Conservation (phyloP, 2,888 invertebrate species). For the Tipula helvola region DNA sequence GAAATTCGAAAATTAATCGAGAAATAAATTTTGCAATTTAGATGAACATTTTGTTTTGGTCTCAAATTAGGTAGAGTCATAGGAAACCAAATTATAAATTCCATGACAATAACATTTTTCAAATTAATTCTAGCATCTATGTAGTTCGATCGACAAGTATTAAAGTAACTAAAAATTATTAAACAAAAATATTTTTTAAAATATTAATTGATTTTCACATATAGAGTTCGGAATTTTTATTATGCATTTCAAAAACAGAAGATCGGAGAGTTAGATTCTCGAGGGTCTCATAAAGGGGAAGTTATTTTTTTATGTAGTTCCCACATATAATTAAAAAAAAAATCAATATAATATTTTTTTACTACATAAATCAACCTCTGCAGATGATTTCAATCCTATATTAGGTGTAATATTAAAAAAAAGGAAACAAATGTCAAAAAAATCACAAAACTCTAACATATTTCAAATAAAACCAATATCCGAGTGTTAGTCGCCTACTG, state of each 20-base stretch:
- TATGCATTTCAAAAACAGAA: no score
- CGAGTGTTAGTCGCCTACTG: not conserved
- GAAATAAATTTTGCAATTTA: not conserved
- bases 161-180: not conserved
- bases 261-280: not conserved
- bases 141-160: not conserved
- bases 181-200: not conserved
- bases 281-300: not conserved
- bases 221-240: not conserved
- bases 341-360: not conserved
- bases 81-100: not conserved
- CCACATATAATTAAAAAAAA: not conserved
- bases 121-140: not conserved
- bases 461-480: not conserved
- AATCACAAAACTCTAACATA: not conserved
- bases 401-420: not conserved
- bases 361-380: not conserved
- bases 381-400: not conserved
- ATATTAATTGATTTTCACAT: no score
- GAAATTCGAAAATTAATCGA: not conserved
- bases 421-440: not conserved
- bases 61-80: not conserved
- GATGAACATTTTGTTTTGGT: not conserved
- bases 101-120: not conserved
- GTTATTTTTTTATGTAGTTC: not conserved